Evolutionary conservation across 2,797 vertebrate genomes (phyloP).

Genomic region (Sphenodon punctatus): DNA sequence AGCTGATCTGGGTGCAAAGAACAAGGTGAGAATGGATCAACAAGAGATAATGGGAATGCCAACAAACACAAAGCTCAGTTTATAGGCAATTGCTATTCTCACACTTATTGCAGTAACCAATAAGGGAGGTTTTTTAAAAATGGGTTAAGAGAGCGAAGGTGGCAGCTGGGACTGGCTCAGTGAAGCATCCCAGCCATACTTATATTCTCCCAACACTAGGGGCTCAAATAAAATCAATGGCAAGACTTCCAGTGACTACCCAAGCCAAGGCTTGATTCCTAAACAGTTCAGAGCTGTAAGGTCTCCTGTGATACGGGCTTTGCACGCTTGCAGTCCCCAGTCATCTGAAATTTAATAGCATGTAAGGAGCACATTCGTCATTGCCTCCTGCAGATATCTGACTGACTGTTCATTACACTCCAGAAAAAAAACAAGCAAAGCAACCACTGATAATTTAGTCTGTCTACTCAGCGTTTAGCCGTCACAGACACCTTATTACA

Average conservation of each 20-base stretch:
- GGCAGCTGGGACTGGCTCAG: too few relatives aligned
- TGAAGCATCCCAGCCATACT: too few relatives aligned
- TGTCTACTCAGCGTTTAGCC: neutral
- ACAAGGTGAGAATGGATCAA: neutral
- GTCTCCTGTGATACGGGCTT: neutral
- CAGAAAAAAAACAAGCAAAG: neutral
- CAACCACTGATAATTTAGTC: neutral
- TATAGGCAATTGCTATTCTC: neutral
- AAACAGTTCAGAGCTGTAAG: neutral
- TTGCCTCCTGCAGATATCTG: neutral
- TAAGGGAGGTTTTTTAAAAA: neutral
- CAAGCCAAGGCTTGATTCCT: neutral
- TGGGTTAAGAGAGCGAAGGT: too few relatives aligned
- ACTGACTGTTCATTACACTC: neutral
- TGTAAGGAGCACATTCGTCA: neutral
- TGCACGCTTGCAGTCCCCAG: neutral
- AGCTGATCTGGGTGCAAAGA: neutral
- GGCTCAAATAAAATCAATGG: neutral
- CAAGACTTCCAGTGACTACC: neutral
- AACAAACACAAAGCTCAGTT: too few relatives aligned
- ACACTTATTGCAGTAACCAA: neutral
- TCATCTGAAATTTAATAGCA: neutral
- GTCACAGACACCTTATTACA: neutral
- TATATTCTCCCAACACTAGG: too few relatives aligned
- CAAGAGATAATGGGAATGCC: neutral